Percentiles rank a stretch among this genome's conserved stretches.
These are phyloP conservation scores for Misgurnus anguillicaudatus DNA, from an alignment of 2,113 vertebrate species.

Conservation along the genomic window DNA sequence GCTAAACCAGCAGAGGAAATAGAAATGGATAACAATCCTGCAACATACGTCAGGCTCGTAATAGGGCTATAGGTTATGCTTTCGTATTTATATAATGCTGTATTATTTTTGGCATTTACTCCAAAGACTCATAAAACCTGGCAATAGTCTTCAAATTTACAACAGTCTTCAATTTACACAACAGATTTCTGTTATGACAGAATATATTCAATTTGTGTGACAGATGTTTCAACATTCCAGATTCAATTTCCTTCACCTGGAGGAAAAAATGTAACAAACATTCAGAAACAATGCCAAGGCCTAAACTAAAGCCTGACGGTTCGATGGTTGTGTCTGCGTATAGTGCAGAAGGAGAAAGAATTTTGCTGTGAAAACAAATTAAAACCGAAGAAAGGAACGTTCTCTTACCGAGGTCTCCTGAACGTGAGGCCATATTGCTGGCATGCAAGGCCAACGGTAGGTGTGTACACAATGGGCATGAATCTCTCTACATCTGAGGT, in stretches of 20 bases:
- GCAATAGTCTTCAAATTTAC: background rate
- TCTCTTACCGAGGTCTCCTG: conserved; percentile 87
- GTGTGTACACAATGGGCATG: conserved; percentile 98
- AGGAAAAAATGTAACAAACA: background rate
- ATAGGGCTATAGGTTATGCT: background rate
- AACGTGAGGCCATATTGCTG: conserved; percentile 92
- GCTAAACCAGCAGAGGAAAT: conserved; percentile 1
- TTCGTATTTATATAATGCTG: background rate
- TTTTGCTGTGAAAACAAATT: conserved; percentile 13
- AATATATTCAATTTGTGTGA: conserved; percentile 1
- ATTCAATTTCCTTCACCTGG: conserved; percentile 37
- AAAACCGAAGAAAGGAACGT: background rate
- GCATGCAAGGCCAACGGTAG: conserved; percentile 93
- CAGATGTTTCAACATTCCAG: conserved; percentile 30
- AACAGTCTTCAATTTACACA: background rate
- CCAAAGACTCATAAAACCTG: background rate
- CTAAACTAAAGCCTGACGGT: conserved; percentile 11
- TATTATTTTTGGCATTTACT: background rate
- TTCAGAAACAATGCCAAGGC: background rate
- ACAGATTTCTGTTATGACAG: conserved; percentile 19
- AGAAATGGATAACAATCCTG: background rate
- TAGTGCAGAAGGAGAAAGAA: conserved; percentile 13
- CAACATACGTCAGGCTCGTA: background rate
- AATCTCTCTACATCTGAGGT: conserved; percentile 89
- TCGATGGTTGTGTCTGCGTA: background rate